These are phyloP conservation scores for Chrysopa pallens DNA, from an alignment of 1,140 invertebrate genomes.

Conservation along the genomic window DNA sequence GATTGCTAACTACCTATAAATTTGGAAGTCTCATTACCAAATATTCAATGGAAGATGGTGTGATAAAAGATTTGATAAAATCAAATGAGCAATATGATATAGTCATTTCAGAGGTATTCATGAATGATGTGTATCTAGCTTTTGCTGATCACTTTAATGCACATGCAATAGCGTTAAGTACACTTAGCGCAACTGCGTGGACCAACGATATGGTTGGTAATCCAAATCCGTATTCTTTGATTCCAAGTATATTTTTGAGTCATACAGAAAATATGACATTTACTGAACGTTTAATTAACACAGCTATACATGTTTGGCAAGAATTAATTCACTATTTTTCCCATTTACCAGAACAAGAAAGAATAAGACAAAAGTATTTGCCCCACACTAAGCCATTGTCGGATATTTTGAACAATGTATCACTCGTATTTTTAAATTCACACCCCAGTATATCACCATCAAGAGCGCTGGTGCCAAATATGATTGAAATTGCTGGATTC, in stretches of 20 bases:
- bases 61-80: constrained; percentile 15
- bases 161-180: constrained; percentile 21
- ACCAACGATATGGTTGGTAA: constrained; percentile 18
- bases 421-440: constrained; percentile 28
- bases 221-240: constrained; percentile 18
- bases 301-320: constrained; percentile 7
- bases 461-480: constrained; percentile 31
- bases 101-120: constrained; percentile 24
- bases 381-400: constrained; percentile 9
- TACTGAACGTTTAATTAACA: constrained; percentile 21
- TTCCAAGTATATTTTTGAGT: constrained; percentile 13
- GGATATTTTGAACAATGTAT: constrained; percentile 19
- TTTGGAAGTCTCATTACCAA: too few species aligned
- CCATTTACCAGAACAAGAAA: constrained; percentile 16
- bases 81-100: constrained; percentile 24
- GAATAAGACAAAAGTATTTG: constrained; percentile 22
- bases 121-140: constrained; percentile 23
- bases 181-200: constrained; percentile 6
- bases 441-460: constrained; percentile 30
- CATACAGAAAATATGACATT: constrained; percentile 24
- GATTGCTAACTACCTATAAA: too few species aligned
- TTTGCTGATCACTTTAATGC: constrained; percentile 20
- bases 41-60: too few species aligned
- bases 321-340: constrained; percentile 1
- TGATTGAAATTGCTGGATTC: constrained; percentile 30